Percentiles rank a stretch among this genome's conserved stretches.
phyloP scores from a whole-genome alignment of 2,797 vertebrate species.

The Sebastes minor region DNA sequence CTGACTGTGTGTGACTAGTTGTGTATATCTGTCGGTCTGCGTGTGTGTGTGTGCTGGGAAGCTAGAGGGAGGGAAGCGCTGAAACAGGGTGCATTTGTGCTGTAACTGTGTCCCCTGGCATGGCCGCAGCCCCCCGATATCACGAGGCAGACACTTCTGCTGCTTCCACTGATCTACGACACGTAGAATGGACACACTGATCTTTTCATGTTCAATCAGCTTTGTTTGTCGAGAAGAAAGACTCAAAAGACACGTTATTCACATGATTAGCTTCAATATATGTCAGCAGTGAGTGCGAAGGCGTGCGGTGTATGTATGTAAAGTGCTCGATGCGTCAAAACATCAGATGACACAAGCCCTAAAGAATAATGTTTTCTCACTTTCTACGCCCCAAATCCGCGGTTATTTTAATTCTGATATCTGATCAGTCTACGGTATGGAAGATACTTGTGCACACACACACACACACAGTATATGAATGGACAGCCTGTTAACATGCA shows the following conservation, averaged over 20 bases:
- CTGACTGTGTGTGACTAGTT: constrained; percentile 40
- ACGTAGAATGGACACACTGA: constrained; percentile 64
- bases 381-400: constrained; percentile 25
- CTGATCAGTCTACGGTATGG: constrained; percentile 18
- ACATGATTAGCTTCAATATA: constrained; percentile 49
- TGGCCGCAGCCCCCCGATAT: constrained; percentile 67
- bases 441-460: neutral
- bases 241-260: constrained; percentile 25
- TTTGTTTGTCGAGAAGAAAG: constrained; percentile 25
- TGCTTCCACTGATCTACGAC: constrained; percentile 41
- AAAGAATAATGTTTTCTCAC: constrained; percentile 41
- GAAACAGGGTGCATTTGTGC: constrained; percentile 83
- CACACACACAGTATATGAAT: constrained; percentile 4
- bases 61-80: constrained; percentile 41
- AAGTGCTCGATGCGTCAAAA: neutral
- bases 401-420: constrained; percentile 36
- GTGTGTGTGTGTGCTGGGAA: constrained; percentile 60
- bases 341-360: constrained; percentile 52
- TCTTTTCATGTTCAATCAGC: constrained; percentile 39
- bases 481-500: constrained; percentile 7
- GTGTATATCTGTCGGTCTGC: constrained; percentile 44
- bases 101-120: constrained; percentile 76
- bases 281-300: neutral
- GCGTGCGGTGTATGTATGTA: constrained; percentile 11
- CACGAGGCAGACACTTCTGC: constrained; percentile 68